phyloP scores from a whole-genome alignment of 2,888 invertebrate species.

The Pheosia tremula region DNA sequence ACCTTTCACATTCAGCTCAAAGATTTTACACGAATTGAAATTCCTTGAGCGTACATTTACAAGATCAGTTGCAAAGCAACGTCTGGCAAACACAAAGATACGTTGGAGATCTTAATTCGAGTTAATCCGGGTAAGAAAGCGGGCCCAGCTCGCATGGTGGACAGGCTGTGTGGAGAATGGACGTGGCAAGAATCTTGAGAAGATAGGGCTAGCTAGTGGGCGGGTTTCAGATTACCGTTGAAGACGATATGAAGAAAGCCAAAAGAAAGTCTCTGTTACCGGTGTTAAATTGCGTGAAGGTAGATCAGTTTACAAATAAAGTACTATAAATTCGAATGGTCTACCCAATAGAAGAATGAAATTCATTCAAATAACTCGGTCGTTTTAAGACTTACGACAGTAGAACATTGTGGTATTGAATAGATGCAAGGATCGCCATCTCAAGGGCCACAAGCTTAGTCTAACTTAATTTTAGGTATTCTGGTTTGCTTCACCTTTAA shows the following conservation, averaged over 20 bases:
- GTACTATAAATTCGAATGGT: too few species aligned
- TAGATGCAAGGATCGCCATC: conserved; percentile 22
- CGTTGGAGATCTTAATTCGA: conserved; percentile 76
- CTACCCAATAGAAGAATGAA: too few species aligned
- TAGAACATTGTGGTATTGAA: too few species aligned
- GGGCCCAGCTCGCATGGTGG: conserved; percentile 63
- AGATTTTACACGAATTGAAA: conserved; percentile 38
- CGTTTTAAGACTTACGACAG: too few species aligned
- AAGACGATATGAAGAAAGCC: background rate
- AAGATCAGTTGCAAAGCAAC: conserved; percentile 51
- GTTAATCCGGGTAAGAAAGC: conserved; percentile 76
- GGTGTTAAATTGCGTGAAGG: too few species aligned
- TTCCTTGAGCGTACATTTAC: conserved; percentile 41
- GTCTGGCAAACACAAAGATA: conserved; percentile 68
- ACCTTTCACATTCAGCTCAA: conserved; percentile 27
- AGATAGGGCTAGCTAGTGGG: background rate
- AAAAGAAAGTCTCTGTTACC: too few species aligned
- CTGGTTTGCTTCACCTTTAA: conserved; percentile 52
- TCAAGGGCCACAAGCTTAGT: conserved; percentile 50
- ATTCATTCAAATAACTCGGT: too few species aligned
- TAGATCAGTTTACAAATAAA: background rate
- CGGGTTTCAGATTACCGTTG: background rate
- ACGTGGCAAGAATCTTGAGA: conserved; percentile 62
- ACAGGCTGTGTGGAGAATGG: conserved; percentile 59
- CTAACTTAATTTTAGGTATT: conserved; percentile 41